Evolutionary conservation across 2,797 vertebrate genomes (phyloP), one percentile per base, ranked within the genome.

Genomic region (Yasuhikotakia modesta): DNA sequence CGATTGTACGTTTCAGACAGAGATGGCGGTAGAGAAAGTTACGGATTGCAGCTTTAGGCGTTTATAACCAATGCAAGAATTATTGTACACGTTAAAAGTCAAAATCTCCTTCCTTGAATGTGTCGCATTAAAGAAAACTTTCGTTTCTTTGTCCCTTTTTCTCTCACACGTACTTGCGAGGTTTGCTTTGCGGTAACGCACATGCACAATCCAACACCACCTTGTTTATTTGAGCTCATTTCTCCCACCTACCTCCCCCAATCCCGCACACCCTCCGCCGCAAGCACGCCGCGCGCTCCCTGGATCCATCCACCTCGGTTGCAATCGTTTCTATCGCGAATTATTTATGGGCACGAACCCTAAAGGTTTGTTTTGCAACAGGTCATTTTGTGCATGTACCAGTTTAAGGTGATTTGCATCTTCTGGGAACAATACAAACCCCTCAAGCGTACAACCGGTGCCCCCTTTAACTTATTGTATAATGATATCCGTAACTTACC

Each of bases 181-280:
- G 53, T 78, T 78, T 52, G 64, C 68, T 65, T 63, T 63, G 16
- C 5, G 10, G 61, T 21, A 7, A 58, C 13, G 17, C 75, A 63
- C 50, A 61, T 4, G 11, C n/a, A 57, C 76, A 71, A 78, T 55
- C 22, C 76, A 71, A 50, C 76, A 71, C 68, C 76, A 78, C 68
- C 76, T 70, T 78, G 76, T 78, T 78, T 78, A 78, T 70, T n/a
- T 55, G 76, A 78, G 48, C 69, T 32, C 46, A 14, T 70, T 70
- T 68, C 45, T 14, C 61, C 32, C 6, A 10, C 35, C 35, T 27
- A 27, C 27, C 35, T 8, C 35, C 35, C 35, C 35, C 35, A 39
- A 39, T 8, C 35, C 35, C 7, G n/a, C n/a, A n/a, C 57, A 43
- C 73, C 61, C 75, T 48, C 21, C 30, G 58, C 73, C 45, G 46